phyloP scores from a whole-genome alignment of 2,113 vertebrate genomes.

The Melospiza georgiana region DNA sequence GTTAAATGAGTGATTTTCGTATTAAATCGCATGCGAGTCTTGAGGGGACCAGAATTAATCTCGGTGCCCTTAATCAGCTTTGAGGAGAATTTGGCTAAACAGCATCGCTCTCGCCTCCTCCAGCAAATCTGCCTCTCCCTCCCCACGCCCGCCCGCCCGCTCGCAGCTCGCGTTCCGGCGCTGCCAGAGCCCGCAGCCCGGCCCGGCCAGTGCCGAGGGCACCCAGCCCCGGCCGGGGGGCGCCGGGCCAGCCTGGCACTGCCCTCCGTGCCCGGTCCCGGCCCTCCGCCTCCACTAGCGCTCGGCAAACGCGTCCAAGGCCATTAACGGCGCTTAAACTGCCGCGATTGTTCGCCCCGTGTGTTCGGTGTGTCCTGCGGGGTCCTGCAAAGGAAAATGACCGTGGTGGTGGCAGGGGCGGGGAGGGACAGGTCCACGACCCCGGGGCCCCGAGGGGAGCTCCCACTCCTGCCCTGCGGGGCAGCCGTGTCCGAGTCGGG shows the following conservation, averaged over 20 bases:
- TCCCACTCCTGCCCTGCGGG: background rate
- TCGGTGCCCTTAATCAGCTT: constrained; percentile 42
- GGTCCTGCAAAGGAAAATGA: background rate
- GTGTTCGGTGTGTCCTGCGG: background rate
- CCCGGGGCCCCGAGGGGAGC: background rate
- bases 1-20: background rate
- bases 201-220: background rate
- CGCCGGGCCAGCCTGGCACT: background rate
- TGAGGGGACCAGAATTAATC: constrained; percentile 7
- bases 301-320: background rate
- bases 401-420: background rate
- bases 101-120: constrained; percentile 28
- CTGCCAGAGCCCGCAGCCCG: background rate
- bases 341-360: background rate
- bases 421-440: too few species aligned
- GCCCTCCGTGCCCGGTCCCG: background rate
- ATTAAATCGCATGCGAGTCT: constrained; percentile 7
- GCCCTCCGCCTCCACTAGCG: background rate
- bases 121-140: constrained; percentile 44
- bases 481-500: background rate
- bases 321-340: background rate
- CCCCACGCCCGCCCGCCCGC: background rate
- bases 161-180: background rate
- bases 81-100: constrained; percentile 37
- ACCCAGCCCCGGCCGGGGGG: background rate